These are phyloP conservation scores for Cryptotermes secundus DNA, from an alignment of 1,140 invertebrate species.

Conservation along the genomic window DNA sequence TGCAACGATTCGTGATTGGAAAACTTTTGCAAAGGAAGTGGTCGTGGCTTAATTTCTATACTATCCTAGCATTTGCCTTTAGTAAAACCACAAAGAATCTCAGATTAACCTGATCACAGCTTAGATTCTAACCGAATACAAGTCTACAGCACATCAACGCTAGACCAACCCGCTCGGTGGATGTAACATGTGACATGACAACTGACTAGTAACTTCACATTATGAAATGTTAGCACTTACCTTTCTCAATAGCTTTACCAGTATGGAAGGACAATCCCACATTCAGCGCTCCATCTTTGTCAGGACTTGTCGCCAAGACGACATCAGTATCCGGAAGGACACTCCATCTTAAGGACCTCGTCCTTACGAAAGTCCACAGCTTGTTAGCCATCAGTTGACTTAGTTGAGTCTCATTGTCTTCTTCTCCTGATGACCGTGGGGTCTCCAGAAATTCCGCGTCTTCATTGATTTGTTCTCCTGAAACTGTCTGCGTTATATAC, in stretches of 20 bases:
- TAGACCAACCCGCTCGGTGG: too few relatives aligned
- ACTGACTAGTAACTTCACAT: too few relatives aligned
- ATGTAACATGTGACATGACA: too few relatives aligned
- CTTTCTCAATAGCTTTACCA: constrained; percentile 27
- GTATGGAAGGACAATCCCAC: constrained; percentile 54
- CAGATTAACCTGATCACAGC: too few relatives aligned
- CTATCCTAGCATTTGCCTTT: too few relatives aligned
- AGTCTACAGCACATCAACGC: too few relatives aligned
- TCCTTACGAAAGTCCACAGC: constrained; percentile 68
- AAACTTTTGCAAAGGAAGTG: too few relatives aligned
- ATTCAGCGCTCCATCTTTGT: constrained; percentile 68
- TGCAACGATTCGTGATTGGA: too few relatives aligned
- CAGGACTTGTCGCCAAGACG: constrained; percentile 65
- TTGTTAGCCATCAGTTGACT: constrained; percentile 29
- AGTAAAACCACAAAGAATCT: too few relatives aligned
- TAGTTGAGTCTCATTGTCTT: constrained; percentile 10
- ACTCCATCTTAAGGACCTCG: constrained; percentile 65
- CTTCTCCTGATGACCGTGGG: neutral
- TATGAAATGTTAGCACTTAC: constrained; percentile 22
- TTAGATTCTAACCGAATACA: too few relatives aligned
- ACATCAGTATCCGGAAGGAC: constrained; percentile 74
- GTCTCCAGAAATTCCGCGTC: constrained; percentile 70
- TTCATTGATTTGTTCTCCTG: constrained; percentile 57
- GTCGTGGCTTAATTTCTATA: too few relatives aligned
- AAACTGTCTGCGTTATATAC: constrained; percentile 65